phyloP scores from a whole-genome alignment of 2,113 vertebrate species.

The Hippocampus abdominalis region DNA sequence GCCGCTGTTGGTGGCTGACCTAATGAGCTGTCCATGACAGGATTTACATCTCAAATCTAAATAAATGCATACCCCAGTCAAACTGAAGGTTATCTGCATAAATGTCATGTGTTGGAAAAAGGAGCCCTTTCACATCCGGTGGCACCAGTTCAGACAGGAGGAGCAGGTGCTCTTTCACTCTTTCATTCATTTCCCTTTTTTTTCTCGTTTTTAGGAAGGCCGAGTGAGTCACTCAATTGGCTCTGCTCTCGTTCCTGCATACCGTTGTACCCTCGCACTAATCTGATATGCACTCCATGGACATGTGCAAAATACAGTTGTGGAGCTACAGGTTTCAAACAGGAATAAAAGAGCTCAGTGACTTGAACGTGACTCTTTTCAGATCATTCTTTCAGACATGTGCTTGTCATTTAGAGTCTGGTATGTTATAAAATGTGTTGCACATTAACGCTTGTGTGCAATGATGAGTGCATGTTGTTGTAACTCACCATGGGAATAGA shows the following conservation, averaged over 20 bases:
- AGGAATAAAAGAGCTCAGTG: not conserved
- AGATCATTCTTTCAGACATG: slow-evolving; percentile 48
- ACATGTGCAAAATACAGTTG: slow-evolving; percentile 6
- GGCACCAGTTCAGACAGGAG: slow-evolving; percentile 47
- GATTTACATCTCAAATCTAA: slow-evolving; percentile 40
- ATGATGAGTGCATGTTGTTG: slow-evolving; percentile 66
- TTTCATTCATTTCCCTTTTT: not conserved
- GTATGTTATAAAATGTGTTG: slow-evolving; percentile 62
- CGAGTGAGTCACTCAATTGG: slow-evolving; percentile 39
- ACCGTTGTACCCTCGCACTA: not conserved
- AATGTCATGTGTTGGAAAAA: slow-evolving; percentile 10
- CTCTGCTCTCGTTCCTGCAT: slow-evolving; percentile 31
- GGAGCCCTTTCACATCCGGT: slow-evolving; percentile 25
- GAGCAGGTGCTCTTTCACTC: slow-evolving; percentile 42
- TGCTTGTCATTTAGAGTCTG: slow-evolving; percentile 62
- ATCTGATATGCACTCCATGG: not conserved
- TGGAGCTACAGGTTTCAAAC: slow-evolving; percentile 1
- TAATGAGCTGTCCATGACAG: not conserved
- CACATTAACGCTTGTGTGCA: slow-evolving; percentile 53
- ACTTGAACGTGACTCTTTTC: slow-evolving; percentile 9
- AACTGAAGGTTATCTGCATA: slow-evolving; percentile 16
- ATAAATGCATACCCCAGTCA: slow-evolving; percentile 25
- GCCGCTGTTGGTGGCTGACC: not conserved
- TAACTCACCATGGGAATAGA: slow-evolving; percentile 57
- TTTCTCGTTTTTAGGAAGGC: not conserved